Percentiles rank a stretch among this genome's conserved stretches.
Evolutionary conservation across 1,140 invertebrate species (phyloP).

Genomic region (Nasonia longicornis): DNA sequence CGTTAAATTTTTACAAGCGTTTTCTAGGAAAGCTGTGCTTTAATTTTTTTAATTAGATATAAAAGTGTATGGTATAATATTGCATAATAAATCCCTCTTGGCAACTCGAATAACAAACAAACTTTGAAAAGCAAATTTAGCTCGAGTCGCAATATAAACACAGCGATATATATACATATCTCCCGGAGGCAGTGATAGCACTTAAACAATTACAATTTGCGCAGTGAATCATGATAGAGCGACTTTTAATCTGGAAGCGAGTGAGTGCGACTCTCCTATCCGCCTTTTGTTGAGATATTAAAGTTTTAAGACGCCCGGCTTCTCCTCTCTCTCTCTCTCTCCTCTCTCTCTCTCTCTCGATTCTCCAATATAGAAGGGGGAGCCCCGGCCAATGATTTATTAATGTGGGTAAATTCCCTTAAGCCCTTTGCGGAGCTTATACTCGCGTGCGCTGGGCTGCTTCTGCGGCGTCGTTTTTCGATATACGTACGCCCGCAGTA

Average conservation of each 20-base stretch:
- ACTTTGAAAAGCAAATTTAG: not conserved
- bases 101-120: not conserved
- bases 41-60: too few species aligned
- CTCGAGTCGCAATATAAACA: too few species aligned
- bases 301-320: not conserved
- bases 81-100: too few species aligned
- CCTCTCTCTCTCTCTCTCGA: not conserved
- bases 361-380: not conserved
- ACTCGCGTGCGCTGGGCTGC: not conserved
- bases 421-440: conserved; percentile 7
- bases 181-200: not conserved
- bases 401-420: conserved; percentile 32
- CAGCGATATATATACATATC: not conserved
- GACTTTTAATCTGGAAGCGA: conserved; percentile 22
- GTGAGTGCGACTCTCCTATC: not conserved
- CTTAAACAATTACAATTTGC: conserved; percentile 18
- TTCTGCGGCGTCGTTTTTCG: not conserved
- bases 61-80: too few species aligned
- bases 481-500: not conserved
- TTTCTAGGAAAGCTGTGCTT: too few species aligned
- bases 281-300: conserved; percentile 40
- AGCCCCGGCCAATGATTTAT: conserved; percentile 24
- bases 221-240: conserved; percentile 2
- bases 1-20: too few species aligned
- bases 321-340: not conserved